Evolutionary conservation across 2,797 vertebrate genomes (phyloP).

Genomic region (Phalloptychus januarius): DNA sequence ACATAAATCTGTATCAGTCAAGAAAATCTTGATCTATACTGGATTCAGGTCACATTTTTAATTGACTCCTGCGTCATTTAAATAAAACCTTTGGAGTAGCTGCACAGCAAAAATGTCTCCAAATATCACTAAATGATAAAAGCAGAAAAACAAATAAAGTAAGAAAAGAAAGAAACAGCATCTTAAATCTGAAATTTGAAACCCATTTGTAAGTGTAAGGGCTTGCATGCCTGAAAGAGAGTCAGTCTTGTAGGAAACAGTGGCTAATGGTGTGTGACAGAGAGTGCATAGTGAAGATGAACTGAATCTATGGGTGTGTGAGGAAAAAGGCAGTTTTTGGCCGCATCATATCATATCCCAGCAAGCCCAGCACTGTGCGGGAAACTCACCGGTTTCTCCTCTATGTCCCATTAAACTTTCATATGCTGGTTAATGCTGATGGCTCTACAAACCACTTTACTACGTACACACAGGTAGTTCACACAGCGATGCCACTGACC

Average conservation of each 20-base stretch:
- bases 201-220: conserved; percentile 29
- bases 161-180: conserved; percentile 15
- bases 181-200: conserved; percentile 16
- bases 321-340: conserved; percentile 34
- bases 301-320: conserved; percentile 59
- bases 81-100: conserved; percentile 18
- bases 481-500: conserved; percentile 50
- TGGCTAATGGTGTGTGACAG: conserved; percentile 71
- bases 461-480: conserved; percentile 45
- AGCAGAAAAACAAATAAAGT: conserved; percentile 18
- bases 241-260: conserved; percentile 40
- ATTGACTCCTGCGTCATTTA: conserved; percentile 13
- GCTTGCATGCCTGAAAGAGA: conserved; percentile 21
- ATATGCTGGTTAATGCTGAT: conserved; percentile 78
- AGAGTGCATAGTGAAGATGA: conserved; percentile 66
- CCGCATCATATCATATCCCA: conserved; percentile 67
- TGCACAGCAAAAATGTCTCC: neutral
- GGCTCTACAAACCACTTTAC: conserved; percentile 71
- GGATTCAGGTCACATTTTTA: conserved; percentile 29
- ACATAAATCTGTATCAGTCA: neutral
- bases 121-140: conserved; percentile 16
- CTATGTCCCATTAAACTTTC: conserved; percentile 80
- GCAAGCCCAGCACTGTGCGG: conserved; percentile 48
- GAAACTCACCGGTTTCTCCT: conserved; percentile 67
- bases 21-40: conserved; percentile 16